These are phyloP conservation scores for Ptychoptera contaminata DNA, from an alignment of 2,888 invertebrate species.

Conservation along the genomic window DNA sequence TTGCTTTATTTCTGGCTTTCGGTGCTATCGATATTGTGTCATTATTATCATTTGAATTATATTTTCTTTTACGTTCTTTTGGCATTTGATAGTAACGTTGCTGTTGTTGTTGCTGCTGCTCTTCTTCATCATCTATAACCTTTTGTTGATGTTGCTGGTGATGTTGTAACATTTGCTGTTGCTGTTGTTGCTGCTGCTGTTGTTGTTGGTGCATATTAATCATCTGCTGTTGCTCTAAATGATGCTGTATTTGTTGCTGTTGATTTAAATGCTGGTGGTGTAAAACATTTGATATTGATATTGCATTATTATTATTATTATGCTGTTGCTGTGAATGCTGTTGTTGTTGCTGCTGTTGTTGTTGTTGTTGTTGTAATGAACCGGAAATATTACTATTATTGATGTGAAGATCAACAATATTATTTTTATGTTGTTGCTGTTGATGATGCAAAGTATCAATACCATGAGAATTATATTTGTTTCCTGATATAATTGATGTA, in stretches of 20 bases:
- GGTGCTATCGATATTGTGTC: slow-evolving; percentile 27
- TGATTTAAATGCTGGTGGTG: slow-evolving; percentile 5
- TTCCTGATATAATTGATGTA: neutral
- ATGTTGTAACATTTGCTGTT: slow-evolving; percentile 29
- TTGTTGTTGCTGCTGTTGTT: slow-evolving; percentile 34
- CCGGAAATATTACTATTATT: neutral
- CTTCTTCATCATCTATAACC: neutral
- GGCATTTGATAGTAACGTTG: slow-evolving; percentile 3
- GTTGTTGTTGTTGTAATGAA: slow-evolving; percentile 25
- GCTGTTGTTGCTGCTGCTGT: slow-evolving; percentile 13
- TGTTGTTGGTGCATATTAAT: slow-evolving; percentile 9
- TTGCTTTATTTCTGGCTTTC: slow-evolving; percentile 30
- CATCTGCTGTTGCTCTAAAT: slow-evolving; percentile 9
- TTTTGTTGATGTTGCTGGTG: slow-evolving; percentile 25
- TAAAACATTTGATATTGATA: neutral
- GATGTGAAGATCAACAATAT: slow-evolving; percentile 2
- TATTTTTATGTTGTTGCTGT: neutral
- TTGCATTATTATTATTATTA: slow-evolving; percentile 24
- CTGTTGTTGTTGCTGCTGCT: slow-evolving; percentile 22
- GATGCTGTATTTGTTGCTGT: slow-evolving; percentile 11
- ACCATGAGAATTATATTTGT: neutral
- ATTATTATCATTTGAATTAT: slow-evolving; percentile 10
- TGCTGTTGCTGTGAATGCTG: slow-evolving; percentile 30
- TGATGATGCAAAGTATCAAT: neutral
- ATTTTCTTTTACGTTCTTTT: slow-evolving; percentile 13